Base-by-base conservation (phyloP, 2,888 invertebrate species). In the Eucera pruinosa region DNA sequence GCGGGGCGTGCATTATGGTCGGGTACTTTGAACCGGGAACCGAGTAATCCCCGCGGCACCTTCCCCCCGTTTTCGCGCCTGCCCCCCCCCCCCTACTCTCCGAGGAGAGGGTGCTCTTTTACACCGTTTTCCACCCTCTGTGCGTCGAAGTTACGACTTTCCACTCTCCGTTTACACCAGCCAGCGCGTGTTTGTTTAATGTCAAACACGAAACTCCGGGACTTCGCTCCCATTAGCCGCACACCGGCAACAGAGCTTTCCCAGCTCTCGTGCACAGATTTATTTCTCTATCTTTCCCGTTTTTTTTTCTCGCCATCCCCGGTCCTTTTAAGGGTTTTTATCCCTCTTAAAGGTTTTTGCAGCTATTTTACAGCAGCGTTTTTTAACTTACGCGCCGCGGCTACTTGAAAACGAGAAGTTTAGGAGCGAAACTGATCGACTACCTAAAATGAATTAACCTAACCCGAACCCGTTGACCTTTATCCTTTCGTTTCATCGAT, bases 1-100 rank as follows among this genome's bases (percentile, higher is more conserved):
- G 25, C 62, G 13, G n/a, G 50, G 71, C 61, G 68, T 71, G 82
- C 72, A 78, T 81, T 78, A 74, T 45, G 62, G 64, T 73, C 72
- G 52, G 76, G 77, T 81, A 81, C 67, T 78, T 66, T 78, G 73
- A 78, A 78, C 78, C 47, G 47, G 27, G 39, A 55, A n/a, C 30
- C 47, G 18, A 66, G 66, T 66, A 66, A 57, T 57, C 67, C 66
- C 57, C 20, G 23, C 11, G 57, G 57, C 55, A 66, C 50, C 48
- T 25, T n/a, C n/a, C 13, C 27, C 20, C 61, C 18, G 11, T 15
- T 13, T 36, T 25, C 13, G 9, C 57, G 18, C 45, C 30, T 30
- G 11, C n/a, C 50, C 50, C 27, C 18, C 18, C 7, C 7, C 52
- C 25, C n/a, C 20, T n/a, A n/a, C n/a, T n/a, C n/a, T n/a, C n/a